Conservation (phyloP, 1,140 invertebrate species). For the Subanguina moxae region DNA sequence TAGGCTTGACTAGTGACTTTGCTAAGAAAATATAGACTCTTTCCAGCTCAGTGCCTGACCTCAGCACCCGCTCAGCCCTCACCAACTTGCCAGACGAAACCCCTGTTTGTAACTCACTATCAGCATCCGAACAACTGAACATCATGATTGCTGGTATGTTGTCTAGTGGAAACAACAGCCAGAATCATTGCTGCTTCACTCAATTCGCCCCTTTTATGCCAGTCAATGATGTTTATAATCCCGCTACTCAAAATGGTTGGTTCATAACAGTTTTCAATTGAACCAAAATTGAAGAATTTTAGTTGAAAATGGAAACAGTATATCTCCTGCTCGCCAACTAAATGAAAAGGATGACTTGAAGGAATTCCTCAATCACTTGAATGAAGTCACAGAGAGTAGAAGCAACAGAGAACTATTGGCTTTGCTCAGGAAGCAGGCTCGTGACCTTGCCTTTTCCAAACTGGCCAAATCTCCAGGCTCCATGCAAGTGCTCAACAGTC, state of each 20-base stretch:
- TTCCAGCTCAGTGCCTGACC: too few species aligned
- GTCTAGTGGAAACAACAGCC: neutral
- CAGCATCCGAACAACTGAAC: constrained; percentile 2
- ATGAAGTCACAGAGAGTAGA: neutral
- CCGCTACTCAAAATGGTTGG: too few species aligned
- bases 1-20: too few species aligned
- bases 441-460: neutral
- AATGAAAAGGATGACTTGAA: neutral
- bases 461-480: neutral
- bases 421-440: neutral
- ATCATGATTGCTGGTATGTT: neutral
- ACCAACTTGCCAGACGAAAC: neutral
- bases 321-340: too few species aligned
- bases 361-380: neutral
- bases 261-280: too few species aligned
- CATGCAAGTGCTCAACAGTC: neutral
- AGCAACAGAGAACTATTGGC: neutral
- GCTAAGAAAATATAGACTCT: too few species aligned
- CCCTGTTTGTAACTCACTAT: neutral
- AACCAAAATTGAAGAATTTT: too few species aligned
- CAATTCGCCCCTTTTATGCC: too few species aligned
- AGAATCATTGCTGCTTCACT: too few species aligned
- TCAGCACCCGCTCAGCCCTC: too few species aligned
- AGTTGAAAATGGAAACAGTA: too few species aligned
- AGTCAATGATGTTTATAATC: too few species aligned